Percentiles rank a stretch among this genome's conserved stretches.
Evolutionary conservation across 2,113 vertebrate genomes (phyloP).

Genomic region (Sinocyclocheilus grahami): DNA sequence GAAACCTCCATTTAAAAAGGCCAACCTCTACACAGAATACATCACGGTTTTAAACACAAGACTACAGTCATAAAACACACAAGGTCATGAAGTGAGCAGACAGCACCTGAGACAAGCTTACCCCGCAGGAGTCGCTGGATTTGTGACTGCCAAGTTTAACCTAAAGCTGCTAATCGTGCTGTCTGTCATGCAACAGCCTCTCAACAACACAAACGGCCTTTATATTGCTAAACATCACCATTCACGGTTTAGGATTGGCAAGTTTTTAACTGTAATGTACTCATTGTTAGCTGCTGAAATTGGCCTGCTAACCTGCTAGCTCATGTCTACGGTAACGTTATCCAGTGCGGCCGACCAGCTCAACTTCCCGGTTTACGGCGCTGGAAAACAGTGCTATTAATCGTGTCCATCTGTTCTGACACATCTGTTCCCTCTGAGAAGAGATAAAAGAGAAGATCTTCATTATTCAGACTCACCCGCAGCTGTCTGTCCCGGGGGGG

Average conservation of each 20-base stretch:
- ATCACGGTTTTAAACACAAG: too few relatives aligned
- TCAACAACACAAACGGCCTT: neutral
- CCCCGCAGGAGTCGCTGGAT: too few relatives aligned
- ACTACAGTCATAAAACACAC: too few relatives aligned
- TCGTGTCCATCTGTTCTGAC: neutral
- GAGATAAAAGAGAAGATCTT: neutral
- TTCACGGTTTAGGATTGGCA: too few relatives aligned
- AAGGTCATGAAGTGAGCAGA: too few relatives aligned
- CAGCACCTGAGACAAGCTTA: too few relatives aligned
- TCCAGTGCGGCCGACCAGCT: neutral
- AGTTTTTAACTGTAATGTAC: neutral
- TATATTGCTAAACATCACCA: neutral
- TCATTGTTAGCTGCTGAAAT: neutral
- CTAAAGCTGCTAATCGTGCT: too few relatives aligned
- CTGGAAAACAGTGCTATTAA: neutral
- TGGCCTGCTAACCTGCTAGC: conserved; percentile 43
- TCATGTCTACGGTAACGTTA: neutral
- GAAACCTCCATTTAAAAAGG: too few relatives aligned
- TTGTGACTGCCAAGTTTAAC: too few relatives aligned
- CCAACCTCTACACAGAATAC: too few relatives aligned
- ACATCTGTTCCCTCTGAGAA: too few relatives aligned
- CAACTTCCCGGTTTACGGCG: conserved; percentile 31
- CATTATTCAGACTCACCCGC: conserved; percentile 29
- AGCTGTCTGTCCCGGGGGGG: conserved; percentile 19
- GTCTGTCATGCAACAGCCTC: neutral